phyloP scores from a whole-genome alignment of 2,113 vertebrate genomes.

The Mustela nigripes region DNA sequence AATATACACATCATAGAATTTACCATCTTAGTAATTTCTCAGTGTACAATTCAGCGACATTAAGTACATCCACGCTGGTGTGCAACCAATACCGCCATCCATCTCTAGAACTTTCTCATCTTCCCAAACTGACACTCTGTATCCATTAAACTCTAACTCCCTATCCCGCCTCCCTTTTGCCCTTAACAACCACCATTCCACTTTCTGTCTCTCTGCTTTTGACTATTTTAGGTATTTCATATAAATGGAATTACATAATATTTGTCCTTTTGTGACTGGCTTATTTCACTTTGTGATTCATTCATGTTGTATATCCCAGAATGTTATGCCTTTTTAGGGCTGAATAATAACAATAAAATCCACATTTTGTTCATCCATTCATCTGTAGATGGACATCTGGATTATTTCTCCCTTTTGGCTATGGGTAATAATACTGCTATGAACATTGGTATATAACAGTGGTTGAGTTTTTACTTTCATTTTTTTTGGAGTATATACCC shows the following conservation, averaged over 20 bases:
- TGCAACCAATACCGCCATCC: neutral
- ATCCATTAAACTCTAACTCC: neutral
- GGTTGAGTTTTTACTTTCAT: neutral
- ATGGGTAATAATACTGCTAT: neutral
- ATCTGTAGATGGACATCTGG: neutral
- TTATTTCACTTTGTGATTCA: neutral
- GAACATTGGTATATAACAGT: neutral
- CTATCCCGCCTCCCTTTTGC: rapidly evolving
- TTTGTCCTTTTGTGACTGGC: neutral
- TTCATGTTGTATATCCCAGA: neutral
- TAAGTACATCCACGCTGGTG: neutral
- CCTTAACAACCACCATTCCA: neutral
- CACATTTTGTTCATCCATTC: neutral
- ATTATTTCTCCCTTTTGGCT: neutral
- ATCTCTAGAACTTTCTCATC: neutral
- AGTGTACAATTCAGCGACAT: neutral
- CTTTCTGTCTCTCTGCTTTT: neutral
- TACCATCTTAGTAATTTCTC: neutral
- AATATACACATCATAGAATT: neutral
- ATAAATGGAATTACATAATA: neutral
- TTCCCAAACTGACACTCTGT: neutral
- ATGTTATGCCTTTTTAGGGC: neutral
- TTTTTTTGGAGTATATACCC: neutral
- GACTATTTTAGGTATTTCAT: neutral
- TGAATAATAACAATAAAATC: neutral